Base-by-base conservation (phyloP, 2,888 invertebrate species). In the Dicycla oo region DNA sequence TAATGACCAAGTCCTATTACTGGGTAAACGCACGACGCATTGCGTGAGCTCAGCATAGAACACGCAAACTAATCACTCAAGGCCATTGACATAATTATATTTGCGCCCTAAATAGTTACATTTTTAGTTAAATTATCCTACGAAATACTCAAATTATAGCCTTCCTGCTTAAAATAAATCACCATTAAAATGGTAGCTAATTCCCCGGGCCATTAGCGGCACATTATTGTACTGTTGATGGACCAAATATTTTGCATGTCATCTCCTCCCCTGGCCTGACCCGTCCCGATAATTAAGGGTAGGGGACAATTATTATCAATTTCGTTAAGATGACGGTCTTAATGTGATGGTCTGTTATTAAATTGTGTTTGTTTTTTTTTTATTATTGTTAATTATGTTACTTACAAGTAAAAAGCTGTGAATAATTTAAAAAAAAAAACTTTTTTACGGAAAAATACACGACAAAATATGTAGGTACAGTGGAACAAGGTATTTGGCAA, bases 141-240 rank as follows among this genome's bases (percentile, higher is more conserved):
- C 6, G 18, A 67, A 72, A 56, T 23, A 15, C 15, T 3, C 0
- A 72, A 64, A 53, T 2, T 5, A 13, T 67, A 73, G 75, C 20
- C 56, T 15, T 45, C 30, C 72, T 75, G 81, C 40, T 30, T 15
- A 57, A 81, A 78, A 88, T 89, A 90, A 89, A 88, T 89, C 88
- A 88, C 75, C 84, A 87, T 89, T 87, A 86, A 65, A 63, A 54
- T 64, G 64, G 67, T 69, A 66, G 75, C 83, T 87, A 90, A 90
- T 88, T 88, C 84, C 76, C 73, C 49, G 49, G 26, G 82, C 88
- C 89, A 90, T 90, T 90, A 90, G 86, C 81, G 76, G 69, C 81
- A 71, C 85, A 88, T 88, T 89, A 89, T 87, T 78, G 81, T 80
- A 73, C 66, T 85, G 84, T 87, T 89, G 88, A 87, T 86, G 78